A percentile compares a stretch with the other conserved stretches of the same genome.
Evolutionary conservation across 2,888 invertebrate genomes (phyloP).

Genomic region (Drosophila falleni): DNA sequence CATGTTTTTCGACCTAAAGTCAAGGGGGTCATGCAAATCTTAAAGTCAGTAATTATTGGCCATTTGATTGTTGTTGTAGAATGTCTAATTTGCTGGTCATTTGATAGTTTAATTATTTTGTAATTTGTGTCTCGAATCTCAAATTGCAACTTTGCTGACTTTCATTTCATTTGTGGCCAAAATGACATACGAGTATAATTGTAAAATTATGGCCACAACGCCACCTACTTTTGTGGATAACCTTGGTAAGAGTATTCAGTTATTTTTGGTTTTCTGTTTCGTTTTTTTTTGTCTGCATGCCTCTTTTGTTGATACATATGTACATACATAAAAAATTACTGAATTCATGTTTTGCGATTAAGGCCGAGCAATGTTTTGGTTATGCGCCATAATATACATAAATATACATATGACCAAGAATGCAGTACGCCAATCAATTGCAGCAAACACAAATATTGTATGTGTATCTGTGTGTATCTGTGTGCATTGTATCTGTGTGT

Average conservation of each 20-base stretch:
- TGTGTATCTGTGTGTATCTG: constrained; percentile 13
- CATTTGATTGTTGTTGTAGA: constrained; percentile 4
- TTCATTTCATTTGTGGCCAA: constrained; percentile 54
- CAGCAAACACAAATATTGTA: constrained; percentile 47
- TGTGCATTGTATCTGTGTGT: constrained; percentile 7
- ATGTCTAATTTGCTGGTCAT: constrained; percentile 41
- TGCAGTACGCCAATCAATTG: constrained; percentile 59
- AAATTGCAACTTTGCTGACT: constrained; percentile 71
- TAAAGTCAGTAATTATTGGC: constrained; percentile 9
- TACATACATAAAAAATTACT: constrained; percentile 9
- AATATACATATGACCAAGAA: constrained; percentile 35
- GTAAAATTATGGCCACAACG: constrained; percentile 48
- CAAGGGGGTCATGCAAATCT: constrained; percentile 21
- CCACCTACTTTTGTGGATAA: constrained; percentile 72
- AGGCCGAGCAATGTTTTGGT: constrained; percentile 15
- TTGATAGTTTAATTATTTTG: constrained; percentile 69
- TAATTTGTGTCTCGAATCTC: constrained; percentile 57
- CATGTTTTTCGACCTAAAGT: constrained; percentile 21
- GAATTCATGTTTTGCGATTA: constrained; percentile 34
- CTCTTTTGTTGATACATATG: constrained; percentile 13
- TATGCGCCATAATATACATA: not conserved
- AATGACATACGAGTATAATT: constrained; percentile 7
- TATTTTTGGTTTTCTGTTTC: constrained; percentile 17
- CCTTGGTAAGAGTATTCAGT: constrained; percentile 68
- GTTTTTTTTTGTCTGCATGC: constrained; percentile 36